Evolutionary conservation across 2,888 invertebrate genomes (phyloP).

Genomic region (Ophioninae sp.): DNA sequence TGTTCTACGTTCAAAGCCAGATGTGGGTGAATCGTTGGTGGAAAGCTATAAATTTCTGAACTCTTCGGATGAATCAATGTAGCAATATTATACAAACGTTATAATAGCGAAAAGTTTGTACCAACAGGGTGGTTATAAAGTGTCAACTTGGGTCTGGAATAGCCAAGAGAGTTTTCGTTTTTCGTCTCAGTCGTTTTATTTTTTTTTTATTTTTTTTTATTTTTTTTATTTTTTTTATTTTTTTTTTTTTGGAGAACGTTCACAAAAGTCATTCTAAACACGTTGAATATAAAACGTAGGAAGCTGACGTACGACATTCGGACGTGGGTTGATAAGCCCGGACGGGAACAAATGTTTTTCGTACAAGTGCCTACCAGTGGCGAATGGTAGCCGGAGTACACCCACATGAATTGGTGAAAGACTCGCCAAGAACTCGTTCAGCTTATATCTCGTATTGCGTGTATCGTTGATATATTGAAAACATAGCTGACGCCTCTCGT

Average conservation of each 20-base stretch:
- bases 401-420: conserved; percentile 56
- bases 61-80: conserved; percentile 8
- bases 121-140: conserved; percentile 46
- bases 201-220: too few relatives aligned
- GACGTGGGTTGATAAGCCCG: conserved; percentile 62
- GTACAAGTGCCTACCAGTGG: conserved; percentile 51
- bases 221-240: too few relatives aligned
- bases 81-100: conserved; percentile 47
- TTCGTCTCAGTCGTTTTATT: background rate
- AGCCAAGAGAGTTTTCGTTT: conserved; percentile 46
- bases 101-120: conserved; percentile 32
- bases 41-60: conserved; percentile 41
- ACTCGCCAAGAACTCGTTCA: conserved; percentile 46
- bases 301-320: conserved; percentile 63
- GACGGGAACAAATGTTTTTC: conserved; percentile 62
- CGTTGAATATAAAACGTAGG: conserved; percentile 61
- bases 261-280: conserved; percentile 59
- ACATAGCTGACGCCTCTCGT: conserved; percentile 1
- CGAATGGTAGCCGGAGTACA: conserved; percentile 36
- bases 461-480: conserved; percentile 18
- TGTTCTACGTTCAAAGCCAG: conserved; percentile 2
- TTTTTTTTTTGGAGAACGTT: conserved; percentile 12
- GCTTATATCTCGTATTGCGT: conserved; percentile 5
- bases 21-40: conserved; percentile 44
- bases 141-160: conserved; percentile 51